Percentiles rank a stretch among this genome's conserved stretches.
These are phyloP conservation scores for Pseudochirops cupreus DNA, from an alignment of 2,797 vertebrate species.

Conservation along the genomic window DNA sequence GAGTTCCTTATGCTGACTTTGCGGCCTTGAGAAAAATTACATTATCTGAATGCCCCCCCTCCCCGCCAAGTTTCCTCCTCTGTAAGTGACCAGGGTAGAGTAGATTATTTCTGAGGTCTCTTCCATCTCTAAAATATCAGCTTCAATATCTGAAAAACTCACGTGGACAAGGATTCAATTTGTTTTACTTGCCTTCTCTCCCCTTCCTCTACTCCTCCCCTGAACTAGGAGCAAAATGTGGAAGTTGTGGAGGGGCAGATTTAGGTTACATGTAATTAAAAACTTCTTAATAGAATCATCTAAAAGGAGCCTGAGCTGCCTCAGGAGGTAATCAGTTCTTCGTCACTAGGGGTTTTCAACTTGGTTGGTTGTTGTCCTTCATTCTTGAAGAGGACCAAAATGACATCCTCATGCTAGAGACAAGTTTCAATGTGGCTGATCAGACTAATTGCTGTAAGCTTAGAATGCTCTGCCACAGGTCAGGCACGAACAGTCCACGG, in stretches of 20 bases:
- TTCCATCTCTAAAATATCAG: not conserved
- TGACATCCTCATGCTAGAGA: no score
- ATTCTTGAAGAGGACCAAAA: no score
- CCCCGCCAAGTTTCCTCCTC: not conserved
- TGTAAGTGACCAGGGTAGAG: not conserved
- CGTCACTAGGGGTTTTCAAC: not conserved
- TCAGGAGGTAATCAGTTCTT: not conserved
- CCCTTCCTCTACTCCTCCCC: not conserved
- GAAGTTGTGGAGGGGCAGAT: not conserved
- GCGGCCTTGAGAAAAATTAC: not conserved
- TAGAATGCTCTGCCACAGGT: no score
- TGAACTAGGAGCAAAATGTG: not conserved
- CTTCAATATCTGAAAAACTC: not conserved
- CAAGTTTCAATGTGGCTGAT: no score
- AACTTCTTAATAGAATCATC: not conserved
- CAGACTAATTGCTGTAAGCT: no score
- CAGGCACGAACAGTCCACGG: no score
- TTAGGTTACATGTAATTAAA: not conserved
- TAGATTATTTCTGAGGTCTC: not conserved
- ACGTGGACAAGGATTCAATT: not conserved
- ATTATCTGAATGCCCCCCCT: not conserved
- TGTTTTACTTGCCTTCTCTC: not conserved
- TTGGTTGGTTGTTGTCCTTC: no score
- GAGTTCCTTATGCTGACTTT: not conserved
- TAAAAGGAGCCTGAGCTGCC: not conserved